Evolutionary conservation across 2,797 vertebrate genomes (phyloP), one percentile per base, ranked within the genome.

Genomic region (Gymnodraco acuticeps): DNA sequence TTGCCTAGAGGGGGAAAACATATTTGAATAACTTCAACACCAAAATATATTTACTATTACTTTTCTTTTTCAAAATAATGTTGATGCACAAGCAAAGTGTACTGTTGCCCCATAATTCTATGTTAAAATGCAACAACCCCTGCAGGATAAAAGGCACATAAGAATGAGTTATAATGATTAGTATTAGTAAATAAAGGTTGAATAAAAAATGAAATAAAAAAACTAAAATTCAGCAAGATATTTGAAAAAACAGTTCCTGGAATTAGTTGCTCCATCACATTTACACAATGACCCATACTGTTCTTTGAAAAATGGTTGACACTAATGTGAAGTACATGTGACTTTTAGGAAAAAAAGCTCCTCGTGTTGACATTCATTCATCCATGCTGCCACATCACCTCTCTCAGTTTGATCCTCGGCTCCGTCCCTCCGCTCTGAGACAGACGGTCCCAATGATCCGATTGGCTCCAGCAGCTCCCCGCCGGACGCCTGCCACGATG

Each of bases 401-500:
- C 66, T 83, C 61, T 86, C 80, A 23, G 59, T 47, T 0, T 5
- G 64, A 20, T 80, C 82, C 47, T 86, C 76, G 33, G 73, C 55
- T 48, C 70, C 78, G 13, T 77, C 70, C 19, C 42, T 85, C 46
- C 17, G 77, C 59, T 78, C 78, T 55, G 81, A 78, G 47, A 75
- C 79, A 66, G 88, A 80, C 27, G 83, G 85, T 45, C 75, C 83
- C 0, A 74, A 86, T 8, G 90, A 75, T 43, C 80, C 61, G 68
- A 87, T 77, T 15, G 87, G 82, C 75, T 94, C 93, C 16, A 77
- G 82, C 31, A 90, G 89, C 87, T 94, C 90, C 0, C 84, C 88
- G 23, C 92, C 93, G 16, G 94, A 94, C 50, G 89, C 92, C 90
- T 94, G 94, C 92, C 94, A 94, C 19, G 91, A 87, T 43, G 84